These are phyloP conservation scores for Apis florea DNA, from an alignment of 1,140 invertebrate genomes.

Conservation along the genomic window DNA sequence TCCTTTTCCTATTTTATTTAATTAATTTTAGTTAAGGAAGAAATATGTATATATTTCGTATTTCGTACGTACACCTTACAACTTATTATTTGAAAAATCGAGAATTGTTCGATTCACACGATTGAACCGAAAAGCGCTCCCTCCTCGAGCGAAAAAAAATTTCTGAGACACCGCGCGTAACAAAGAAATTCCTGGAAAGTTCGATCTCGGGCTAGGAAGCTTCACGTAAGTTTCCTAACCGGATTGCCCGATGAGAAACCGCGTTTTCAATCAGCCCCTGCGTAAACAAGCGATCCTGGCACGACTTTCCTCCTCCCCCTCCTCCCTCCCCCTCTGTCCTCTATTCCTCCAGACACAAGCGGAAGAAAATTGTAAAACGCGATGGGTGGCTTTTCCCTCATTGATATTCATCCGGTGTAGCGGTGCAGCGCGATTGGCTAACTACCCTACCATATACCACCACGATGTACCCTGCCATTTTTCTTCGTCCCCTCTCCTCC, in stretches of 20 bases:
- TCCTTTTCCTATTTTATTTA: neutral
- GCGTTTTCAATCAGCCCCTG: conserved; percentile 66
- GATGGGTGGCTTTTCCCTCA: conserved; percentile 72
- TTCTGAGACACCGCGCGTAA: neutral
- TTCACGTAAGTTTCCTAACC: conserved; percentile 37
- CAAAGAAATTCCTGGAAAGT: conserved; percentile 21
- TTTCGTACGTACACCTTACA: no score
- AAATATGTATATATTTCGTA: no score
- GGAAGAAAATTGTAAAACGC: conserved; percentile 73
- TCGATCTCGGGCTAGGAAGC: conserved; percentile 1
- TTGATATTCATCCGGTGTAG: conserved; percentile 79
- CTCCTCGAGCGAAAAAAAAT: neutral
- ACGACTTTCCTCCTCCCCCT: conserved; percentile 2
- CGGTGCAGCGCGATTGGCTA: conserved; percentile 76
- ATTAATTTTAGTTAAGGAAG: neutral
- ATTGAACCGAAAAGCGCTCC: no score
- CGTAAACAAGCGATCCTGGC: conserved; percentile 70
- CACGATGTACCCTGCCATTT: conserved; percentile 60
- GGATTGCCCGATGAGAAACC: conserved; percentile 52
- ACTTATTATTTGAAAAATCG: no score
- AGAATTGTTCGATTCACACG: no score
- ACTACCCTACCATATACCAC: conserved; percentile 73
- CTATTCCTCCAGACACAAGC: conserved; percentile 39
- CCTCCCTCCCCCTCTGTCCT: neutral
- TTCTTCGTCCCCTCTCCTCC: conserved; percentile 41